Evolutionary conservation across 2,888 invertebrate genomes (phyloP), one percentile per base, ranked within the genome.

Genomic region (Luperina nickerlii): DNA sequence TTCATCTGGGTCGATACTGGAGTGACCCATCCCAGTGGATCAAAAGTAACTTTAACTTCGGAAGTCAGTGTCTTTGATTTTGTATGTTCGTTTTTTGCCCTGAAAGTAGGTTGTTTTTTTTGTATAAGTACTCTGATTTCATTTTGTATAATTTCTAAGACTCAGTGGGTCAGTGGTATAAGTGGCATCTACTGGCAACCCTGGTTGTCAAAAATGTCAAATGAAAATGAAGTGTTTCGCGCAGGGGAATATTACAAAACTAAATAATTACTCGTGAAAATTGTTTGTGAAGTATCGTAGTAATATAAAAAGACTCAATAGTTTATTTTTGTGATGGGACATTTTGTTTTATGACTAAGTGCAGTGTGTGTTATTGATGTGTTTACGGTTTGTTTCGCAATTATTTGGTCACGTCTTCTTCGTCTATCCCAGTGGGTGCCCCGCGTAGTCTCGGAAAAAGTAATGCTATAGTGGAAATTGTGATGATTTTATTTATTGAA

Each of bases 311-410:
- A 78, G 74, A 82, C 74, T 69, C 8, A n/a, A 32, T 77, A 65
- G 32, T 57, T 75, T 76, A 63, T 70, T 76, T 83, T 84, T 87
- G 87, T 89, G 82, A 85, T 90, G 89, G 88, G 75, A 89, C 82
- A 78, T 76, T 88, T 87, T 69, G 76, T 84, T 88, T 84, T 81
- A 74, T 87, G 65, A 84, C 79, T 70, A 79, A 87, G 85, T 88
- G 87, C 76, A 87, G 91, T 93, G 93, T 83, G 90, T 92, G 91
- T 90, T 93, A 92, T 95, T 95, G 89, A 94, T 94, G 95, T 95
- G 93, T 95, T 95, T 95, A 95, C 94, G 95, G 95, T 95, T 92
- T 92, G 94, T 95, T 92, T 89, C 88, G 89, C 89, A 91, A 90
- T 91, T 93, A 91, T 92, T 93, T 94, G 92, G 93, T 95, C 94